Base-by-base conservation (phyloP, 2,113 vertebrate genomes). In the Sylvilagus bachmani region DNA sequence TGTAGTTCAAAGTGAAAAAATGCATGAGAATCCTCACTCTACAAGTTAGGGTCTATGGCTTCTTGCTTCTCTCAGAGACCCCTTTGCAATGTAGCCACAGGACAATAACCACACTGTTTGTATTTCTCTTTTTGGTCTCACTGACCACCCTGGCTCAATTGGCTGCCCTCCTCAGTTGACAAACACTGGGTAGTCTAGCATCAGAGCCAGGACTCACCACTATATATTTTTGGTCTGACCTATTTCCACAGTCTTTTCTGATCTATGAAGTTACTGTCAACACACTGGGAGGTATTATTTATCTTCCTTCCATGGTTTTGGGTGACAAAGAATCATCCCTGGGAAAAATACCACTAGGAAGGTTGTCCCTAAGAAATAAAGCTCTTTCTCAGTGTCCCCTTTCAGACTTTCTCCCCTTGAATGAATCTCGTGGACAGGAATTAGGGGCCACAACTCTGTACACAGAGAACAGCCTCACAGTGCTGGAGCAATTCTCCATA, bases 151-250 rank as follows among this genome's bases (percentile, higher is more conserved):
- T 92, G 93, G 77, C 77, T 86, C 44, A 80, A 55, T 90, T 66
- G 95, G 69, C 88, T 85, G 0, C 31, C 16, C 64, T 85, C 88
- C 38, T 53, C 49, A 16, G 10, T 85, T 67, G 88, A 70, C 96
- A 95, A 94, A 97, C 71, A 92, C 88, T 78, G 80, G 85, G 53
- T n/a, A 88, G 93, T 83, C 92, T 89, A 61, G 92, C 88, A 90
- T 75, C 78, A 21, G 49, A 77, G 95, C 85, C 92, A 88, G 78
- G 79, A 66, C 73, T 96, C 77, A 86, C 96, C 96, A 95, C 78
- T 33, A 55, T 95, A 55, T 97, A 97, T 97, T 97, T 97, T 96
- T 93, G 96, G 94, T 92, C 90, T 96, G 96, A 96, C 95, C 94
- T 97, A 89, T 92, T 94, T 95, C 96, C 92, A 95, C 84, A 89